Percentiles rank a stretch among this genome's conserved stretches.
Evolutionary conservation across 2,113 vertebrate genomes (phyloP).

Genomic region (Percina caprodes): DNA sequence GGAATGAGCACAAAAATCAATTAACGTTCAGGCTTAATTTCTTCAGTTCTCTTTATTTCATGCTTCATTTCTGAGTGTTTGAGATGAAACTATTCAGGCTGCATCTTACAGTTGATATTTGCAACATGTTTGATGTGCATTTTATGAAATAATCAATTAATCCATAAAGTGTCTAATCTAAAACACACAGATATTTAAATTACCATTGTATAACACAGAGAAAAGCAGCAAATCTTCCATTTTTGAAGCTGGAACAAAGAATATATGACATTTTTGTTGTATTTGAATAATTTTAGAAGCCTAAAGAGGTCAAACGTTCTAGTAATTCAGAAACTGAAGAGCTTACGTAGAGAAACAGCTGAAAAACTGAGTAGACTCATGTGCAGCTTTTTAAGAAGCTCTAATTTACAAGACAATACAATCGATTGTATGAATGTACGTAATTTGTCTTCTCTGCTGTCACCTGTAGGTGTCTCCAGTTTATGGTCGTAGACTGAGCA

Average conservation of each 20-base stretch:
- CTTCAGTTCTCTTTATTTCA: no score
- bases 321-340: neutral
- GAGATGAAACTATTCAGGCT: no score
- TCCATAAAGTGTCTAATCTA: neutral
- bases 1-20: neutral
- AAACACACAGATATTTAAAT: neutral
- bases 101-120: no score
- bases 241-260: no score
- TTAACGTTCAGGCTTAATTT: neutral
- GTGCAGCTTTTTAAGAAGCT: neutral
- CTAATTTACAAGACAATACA: neutral
- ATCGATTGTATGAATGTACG: neutral
- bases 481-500: constrained; percentile 86
- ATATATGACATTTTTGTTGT: no score
- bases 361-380: neutral
- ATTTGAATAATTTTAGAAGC: no score
- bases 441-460: neutral
- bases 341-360: neutral
- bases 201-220: no score
- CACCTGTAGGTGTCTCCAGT: constrained; percentile 83
- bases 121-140: no score
- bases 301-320: no score
- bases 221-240: no score
- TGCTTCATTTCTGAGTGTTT: no score
- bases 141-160: no score